phyloP scores from a whole-genome alignment of 2,888 invertebrate species.

The Lasius platythorax region DNA sequence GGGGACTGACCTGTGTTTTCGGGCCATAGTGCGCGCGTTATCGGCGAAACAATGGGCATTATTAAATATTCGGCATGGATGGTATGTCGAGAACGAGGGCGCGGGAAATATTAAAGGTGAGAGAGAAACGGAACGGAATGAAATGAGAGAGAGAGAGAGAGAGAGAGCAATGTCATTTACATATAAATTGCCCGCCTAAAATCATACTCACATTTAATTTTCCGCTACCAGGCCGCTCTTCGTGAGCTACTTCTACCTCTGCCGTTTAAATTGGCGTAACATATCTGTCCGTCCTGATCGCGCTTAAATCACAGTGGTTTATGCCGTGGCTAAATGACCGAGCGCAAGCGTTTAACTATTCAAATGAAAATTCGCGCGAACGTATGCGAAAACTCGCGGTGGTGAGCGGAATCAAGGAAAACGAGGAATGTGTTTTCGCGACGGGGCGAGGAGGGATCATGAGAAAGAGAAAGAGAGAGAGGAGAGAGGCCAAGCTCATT shows the following conservation, averaged over 20 bases:
- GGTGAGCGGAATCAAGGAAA: slow-evolving; percentile 37
- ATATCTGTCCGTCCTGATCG: slow-evolving; percentile 73
- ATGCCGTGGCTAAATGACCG: slow-evolving; percentile 59
- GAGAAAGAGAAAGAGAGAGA: neutral
- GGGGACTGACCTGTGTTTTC: slow-evolving; percentile 28
- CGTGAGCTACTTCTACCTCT: slow-evolving; percentile 62
- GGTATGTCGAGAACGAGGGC: slow-evolving; percentile 4
- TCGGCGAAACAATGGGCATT: slow-evolving; percentile 70
- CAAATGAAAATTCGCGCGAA: slow-evolving; percentile 63
- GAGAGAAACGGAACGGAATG: neutral
- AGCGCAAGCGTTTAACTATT: slow-evolving; percentile 65
- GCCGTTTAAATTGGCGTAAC: slow-evolving; percentile 77
- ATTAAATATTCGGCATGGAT: slow-evolving; percentile 70
- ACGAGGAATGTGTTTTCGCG: slow-evolving; percentile 22
- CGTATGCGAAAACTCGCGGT: slow-evolving; percentile 16
- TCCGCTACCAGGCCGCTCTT: slow-evolving; percentile 71
- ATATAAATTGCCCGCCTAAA: slow-evolving; percentile 84
- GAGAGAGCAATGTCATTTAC: slow-evolving; percentile 77
- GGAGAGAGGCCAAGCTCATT: neutral
- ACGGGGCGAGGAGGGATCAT: slow-evolving; percentile 4
- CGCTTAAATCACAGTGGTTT: slow-evolving; percentile 74
- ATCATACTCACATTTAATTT: slow-evolving; percentile 84
- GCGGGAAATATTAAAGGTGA: slow-evolving; percentile 17
- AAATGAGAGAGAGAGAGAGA: neutral
- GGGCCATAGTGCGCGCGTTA: slow-evolving; percentile 38